Conservation (phyloP, 2,888 invertebrate genomes). For the Cerceris rybyensis region DNA sequence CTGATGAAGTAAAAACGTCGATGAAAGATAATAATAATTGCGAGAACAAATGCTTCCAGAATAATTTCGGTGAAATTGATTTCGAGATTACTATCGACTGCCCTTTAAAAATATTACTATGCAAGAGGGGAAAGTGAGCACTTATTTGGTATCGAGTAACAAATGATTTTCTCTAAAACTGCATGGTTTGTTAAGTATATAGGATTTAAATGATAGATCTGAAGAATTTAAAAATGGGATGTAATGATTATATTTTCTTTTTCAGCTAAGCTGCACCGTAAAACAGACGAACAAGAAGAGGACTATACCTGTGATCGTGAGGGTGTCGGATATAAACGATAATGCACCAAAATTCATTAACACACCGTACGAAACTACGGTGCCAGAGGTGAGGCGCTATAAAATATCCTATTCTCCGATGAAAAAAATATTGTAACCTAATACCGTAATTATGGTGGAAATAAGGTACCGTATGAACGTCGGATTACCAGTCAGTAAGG, state of each 20-base stretch:
- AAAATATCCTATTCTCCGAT: conserved; percentile 6
- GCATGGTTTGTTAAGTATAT: no score
- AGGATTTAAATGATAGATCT: background rate
- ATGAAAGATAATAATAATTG: background rate
- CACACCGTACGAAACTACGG: conserved; percentile 91
- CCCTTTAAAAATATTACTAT: background rate
- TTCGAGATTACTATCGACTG: background rate
- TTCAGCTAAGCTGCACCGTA: conserved; percentile 92
- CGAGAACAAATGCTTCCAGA: background rate
- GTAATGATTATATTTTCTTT: conserved; percentile 21
- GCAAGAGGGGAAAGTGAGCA: background rate
- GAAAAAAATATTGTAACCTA: conserved; percentile 16
- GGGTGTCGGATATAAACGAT: conserved; percentile 95
- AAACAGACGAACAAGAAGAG: conserved; percentile 90
- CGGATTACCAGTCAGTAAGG: conserved; percentile 6
- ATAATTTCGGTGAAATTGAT: conserved; percentile 1
- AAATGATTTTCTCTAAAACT: background rate
- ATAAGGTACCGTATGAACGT: conserved; percentile 12
- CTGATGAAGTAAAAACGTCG: background rate
- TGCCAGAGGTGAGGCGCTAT: conserved; percentile 89
- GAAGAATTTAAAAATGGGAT: no score
- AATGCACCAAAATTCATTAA: conserved; percentile 93
- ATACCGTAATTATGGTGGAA: conserved; percentile 18
- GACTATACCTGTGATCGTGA: conserved; percentile 93
- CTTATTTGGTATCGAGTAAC: background rate